Percentiles rank a stretch among this genome's conserved stretches.
Conservation (phyloP, 1,140 invertebrate genomes). For the Cryptotermes secundus region DNA sequence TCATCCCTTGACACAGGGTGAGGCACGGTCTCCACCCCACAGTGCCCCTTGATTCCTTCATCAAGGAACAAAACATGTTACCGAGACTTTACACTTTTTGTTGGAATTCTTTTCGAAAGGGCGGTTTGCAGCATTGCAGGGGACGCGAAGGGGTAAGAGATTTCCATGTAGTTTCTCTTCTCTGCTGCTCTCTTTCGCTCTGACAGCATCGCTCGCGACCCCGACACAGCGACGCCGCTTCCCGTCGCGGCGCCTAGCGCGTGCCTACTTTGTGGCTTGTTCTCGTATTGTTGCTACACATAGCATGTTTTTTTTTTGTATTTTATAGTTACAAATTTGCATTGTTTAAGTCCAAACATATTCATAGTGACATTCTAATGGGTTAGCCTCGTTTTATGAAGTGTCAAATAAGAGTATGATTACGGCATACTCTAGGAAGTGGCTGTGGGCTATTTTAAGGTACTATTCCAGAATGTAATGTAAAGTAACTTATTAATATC, state of each 20-base stretch:
- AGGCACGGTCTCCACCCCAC: not conserved
- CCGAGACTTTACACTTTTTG: not conserved
- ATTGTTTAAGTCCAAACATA: too few relatives aligned
- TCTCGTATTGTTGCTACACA: too few relatives aligned
- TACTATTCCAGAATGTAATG: too few relatives aligned
- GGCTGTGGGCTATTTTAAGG: too few relatives aligned
- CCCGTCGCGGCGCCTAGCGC: not conserved
- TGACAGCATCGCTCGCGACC: constrained; percentile 12
- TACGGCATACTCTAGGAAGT: too few relatives aligned
- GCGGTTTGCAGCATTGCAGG: not conserved
- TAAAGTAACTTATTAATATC: too few relatives aligned
- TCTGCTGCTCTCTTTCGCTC: not conserved
- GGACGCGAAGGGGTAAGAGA: not conserved
- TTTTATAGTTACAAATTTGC: too few relatives aligned
- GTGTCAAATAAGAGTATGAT: too few relatives aligned
- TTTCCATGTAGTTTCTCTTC: not conserved
- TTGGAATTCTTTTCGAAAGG: not conserved
- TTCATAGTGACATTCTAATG: too few relatives aligned
- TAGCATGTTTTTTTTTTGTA: too few relatives aligned
- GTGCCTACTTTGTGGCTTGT: not conserved
- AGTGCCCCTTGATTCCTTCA: not conserved
- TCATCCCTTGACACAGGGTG: too few relatives aligned
- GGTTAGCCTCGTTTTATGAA: too few relatives aligned
- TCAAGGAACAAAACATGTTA: not conserved
- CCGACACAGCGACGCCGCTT: not conserved